These are phyloP conservation scores for Hipposideros armiger DNA, from an alignment of 2,113 vertebrate genomes.

Conservation along the genomic window DNA sequence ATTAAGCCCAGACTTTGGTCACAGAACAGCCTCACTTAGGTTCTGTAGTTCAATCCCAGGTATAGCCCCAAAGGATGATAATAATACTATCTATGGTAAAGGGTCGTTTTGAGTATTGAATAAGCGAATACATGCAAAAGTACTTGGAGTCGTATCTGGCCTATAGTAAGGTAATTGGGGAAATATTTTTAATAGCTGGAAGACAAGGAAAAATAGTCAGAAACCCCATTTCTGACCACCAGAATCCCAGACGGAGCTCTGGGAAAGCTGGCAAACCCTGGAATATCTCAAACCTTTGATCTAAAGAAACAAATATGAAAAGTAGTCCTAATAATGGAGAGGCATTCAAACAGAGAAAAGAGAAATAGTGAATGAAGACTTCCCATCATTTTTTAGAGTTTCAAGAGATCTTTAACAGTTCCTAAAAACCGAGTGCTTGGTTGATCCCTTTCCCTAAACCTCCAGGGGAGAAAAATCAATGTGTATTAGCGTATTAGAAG, in stretches of 20 bases:
- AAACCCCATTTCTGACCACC: not conserved
- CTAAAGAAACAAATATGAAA: conserved; percentile 29
- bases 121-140: not conserved
- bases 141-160: not conserved
- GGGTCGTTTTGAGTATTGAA: not conserved
- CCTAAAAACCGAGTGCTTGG: not conserved
- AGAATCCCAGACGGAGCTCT: not conserved
- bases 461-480: not conserved
- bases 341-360: not conserved
- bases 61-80: not conserved
- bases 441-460: not conserved
- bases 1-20: not conserved
- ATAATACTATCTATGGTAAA: not conserved
- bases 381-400: not conserved
- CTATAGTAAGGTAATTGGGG: not conserved
- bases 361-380: not conserved
- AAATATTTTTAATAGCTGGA: not conserved
- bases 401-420: not conserved
- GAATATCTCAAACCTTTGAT: not conserved
- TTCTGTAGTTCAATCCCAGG: conserved; percentile 10
- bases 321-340: not conserved
- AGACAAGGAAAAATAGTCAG: not conserved
- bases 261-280: not conserved
- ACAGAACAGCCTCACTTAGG: not conserved
- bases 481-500: not conserved